These are phyloP conservation scores for Callithrix jacchus DNA, from an alignment of 2,113 vertebrate genomes.

Conservation along the genomic window DNA sequence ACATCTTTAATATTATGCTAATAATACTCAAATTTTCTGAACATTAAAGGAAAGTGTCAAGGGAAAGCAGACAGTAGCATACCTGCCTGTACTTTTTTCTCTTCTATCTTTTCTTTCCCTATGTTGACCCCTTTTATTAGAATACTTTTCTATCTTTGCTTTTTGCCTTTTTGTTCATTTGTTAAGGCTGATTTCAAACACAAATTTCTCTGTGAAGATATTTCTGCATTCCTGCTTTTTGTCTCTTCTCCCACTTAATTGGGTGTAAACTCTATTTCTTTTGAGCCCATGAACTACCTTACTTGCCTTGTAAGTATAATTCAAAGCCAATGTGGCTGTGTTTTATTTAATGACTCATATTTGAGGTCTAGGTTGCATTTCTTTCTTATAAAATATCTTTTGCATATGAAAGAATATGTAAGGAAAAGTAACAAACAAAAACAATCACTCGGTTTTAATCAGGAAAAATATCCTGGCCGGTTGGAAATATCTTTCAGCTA, in stretches of 20 bases:
- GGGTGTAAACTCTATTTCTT: neutral
- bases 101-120: neutral
- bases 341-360: neutral
- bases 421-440: slow-evolving; percentile 61
- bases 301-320: neutral
- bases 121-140: neutral
- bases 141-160: neutral
- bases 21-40: neutral
- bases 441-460: slow-evolving; percentile 48
- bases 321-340: neutral
- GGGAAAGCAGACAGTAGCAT: neutral
- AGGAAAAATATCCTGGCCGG: slow-evolving; percentile 55
- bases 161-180: slow-evolving; percentile 9
- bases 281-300: neutral
- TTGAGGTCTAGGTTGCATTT: neutral
- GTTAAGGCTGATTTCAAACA: neutral
- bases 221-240: neutral
- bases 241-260: neutral
- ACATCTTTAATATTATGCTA: neutral
- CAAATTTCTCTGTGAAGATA: neutral
- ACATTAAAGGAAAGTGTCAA: neutral
- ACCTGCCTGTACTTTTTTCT: neutral
- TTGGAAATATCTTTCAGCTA: slow-evolving; percentile 23
- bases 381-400: neutral
- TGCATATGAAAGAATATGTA: neutral